phyloP scores from a whole-genome alignment of 1,140 invertebrate genomes.

The Lanistes nyassanus region DNA sequence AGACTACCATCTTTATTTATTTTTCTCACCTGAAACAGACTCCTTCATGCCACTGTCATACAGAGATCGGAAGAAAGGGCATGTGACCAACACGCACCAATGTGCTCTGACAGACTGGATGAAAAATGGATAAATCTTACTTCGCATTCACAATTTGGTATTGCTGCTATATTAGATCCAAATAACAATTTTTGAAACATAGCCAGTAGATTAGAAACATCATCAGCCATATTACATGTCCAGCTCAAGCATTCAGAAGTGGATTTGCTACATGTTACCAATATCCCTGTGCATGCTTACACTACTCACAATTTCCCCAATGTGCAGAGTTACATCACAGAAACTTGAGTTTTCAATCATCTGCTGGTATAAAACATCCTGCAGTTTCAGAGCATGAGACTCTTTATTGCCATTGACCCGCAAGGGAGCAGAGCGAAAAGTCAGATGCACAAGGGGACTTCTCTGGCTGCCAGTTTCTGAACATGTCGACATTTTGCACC shows the following conservation, averaged over 20 bases:
- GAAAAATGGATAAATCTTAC: no score
- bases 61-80: conserved; percentile 57
- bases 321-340: conserved; percentile 51
- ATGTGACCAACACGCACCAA: conserved; percentile 56
- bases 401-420: no score
- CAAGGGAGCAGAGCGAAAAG: no score
- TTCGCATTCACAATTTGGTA: no score
- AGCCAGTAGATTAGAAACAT: no score
- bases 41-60: conserved; percentile 57
- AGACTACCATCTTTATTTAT: background rate
- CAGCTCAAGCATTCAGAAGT: background rate
- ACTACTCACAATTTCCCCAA: conserved; percentile 37
- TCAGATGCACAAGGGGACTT: no score
- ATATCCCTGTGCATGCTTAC: no score
- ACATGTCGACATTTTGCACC: no score
- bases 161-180: no score
- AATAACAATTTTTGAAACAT: background rate
- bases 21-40: conserved; percentile 42
- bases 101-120: conserved; percentile 55
- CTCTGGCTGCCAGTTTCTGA: no score
- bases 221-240: no score
- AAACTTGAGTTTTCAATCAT: conserved; percentile 46
- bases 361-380: conserved; percentile 50
- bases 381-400: conserved; percentile 39
- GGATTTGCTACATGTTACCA: no score